Percentiles rank a stretch among this genome's conserved stretches.
phyloP scores from a whole-genome alignment of 2,888 invertebrate genomes.

The Azorinus chamasolen region DNA sequence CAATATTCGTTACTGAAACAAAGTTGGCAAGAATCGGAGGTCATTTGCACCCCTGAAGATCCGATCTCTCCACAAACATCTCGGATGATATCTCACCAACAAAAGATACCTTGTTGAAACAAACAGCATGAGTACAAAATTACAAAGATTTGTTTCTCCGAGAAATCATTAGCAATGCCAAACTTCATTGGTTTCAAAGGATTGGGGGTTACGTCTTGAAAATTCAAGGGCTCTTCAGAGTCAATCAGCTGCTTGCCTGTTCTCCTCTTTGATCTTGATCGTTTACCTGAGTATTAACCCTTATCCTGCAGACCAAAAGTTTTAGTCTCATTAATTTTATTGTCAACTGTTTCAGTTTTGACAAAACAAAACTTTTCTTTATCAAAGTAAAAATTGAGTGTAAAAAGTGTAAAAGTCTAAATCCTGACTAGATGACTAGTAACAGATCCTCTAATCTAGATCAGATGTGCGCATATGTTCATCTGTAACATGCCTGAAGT shows the following conservation, averaged over 20 bases:
- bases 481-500: no score
- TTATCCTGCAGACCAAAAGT: no score
- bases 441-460: no score
- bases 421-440: no score
- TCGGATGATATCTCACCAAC: not conserved
- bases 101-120: constrained; percentile 22
- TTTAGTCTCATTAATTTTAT: no score
- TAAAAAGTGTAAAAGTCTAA: no score
- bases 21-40: constrained; percentile 1
- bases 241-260: constrained; percentile 48
- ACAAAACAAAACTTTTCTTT: no score
- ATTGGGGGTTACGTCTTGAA: constrained; percentile 30
- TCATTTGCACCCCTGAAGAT: constrained; percentile 5
- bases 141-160: constrained; percentile 5
- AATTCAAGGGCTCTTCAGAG: constrained; percentile 56
- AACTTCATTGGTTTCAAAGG: constrained; percentile 4
- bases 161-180: not conserved
- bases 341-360: no score
- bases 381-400: no score
- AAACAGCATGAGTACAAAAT: constrained; percentile 21
- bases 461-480: no score
- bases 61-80: no score
- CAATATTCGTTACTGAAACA: not conserved
- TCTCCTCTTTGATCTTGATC: constrained; percentile 55
- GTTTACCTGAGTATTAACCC: constrained; percentile 30